phyloP scores from a whole-genome alignment of 2,888 invertebrate genomes.

The Morpho helenor region DNA sequence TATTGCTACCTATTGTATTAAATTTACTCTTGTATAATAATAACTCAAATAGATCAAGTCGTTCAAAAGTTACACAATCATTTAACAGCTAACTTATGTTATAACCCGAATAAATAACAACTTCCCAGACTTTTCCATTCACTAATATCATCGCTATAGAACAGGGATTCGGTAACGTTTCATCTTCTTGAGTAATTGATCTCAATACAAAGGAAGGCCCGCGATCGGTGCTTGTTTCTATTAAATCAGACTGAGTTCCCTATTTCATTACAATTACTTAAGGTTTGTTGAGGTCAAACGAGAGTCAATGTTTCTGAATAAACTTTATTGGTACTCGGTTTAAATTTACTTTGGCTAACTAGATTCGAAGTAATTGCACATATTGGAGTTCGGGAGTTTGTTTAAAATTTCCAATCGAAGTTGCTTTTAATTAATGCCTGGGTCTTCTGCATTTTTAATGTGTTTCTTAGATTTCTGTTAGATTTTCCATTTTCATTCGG shows the following conservation, averaged over 20 bases:
- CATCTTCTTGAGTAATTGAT: not conserved
- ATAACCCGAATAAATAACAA: too few species aligned
- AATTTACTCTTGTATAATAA: too few species aligned
- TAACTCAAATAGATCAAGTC: too few species aligned
- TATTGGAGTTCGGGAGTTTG: conserved; percentile 29
- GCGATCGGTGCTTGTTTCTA: conserved; percentile 17
- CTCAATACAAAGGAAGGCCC: not conserved
- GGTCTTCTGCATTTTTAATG: conserved; percentile 24
- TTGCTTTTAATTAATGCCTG: conserved; percentile 26
- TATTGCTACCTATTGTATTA: too few species aligned
- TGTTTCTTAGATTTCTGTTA: not conserved
- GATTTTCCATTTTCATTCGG: not conserved
- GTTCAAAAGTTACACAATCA: too few species aligned
- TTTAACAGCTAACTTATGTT: too few species aligned
- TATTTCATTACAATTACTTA: conserved; percentile 28
- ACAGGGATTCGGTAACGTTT: too few species aligned
- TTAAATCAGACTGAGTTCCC: conserved; percentile 24
- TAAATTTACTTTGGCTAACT: conserved; percentile 28
- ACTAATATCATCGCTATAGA: too few species aligned
- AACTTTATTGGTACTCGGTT: conserved; percentile 23
- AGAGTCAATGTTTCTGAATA: conserved; percentile 25
- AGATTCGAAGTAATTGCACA: conserved; percentile 26
- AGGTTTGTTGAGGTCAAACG: conserved; percentile 26
- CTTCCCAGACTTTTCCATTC: too few species aligned
- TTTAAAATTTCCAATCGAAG: conserved; percentile 28